phyloP scores from a whole-genome alignment of 2,113 vertebrate species.

The Glaucidium brasilianum region DNA sequence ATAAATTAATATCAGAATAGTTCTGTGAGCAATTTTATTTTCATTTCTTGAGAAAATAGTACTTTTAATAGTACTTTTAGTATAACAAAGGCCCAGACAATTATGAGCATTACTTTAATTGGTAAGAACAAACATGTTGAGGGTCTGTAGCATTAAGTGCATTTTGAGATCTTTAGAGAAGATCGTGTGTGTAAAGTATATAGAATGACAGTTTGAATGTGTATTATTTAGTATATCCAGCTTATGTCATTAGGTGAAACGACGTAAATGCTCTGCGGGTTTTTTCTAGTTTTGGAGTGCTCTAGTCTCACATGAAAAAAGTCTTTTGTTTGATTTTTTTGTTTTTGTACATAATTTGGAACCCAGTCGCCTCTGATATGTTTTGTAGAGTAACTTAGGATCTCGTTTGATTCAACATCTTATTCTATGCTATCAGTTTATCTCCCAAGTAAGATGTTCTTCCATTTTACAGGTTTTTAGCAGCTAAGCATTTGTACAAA shows the following conservation, averaged over 20 bases:
- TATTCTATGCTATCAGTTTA: background rate
- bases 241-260: background rate
- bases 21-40: background rate
- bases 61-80: background rate
- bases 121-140: background rate
- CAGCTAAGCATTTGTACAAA: background rate
- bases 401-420: background rate
- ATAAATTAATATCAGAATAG: background rate
- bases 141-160: background rate
- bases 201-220: background rate
- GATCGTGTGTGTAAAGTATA: background rate
- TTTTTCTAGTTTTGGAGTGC: background rate
- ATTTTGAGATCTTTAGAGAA: background rate
- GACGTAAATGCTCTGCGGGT: background rate
- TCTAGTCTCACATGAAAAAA: background rate
- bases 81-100: background rate
- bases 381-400: background rate
- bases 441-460: background rate
- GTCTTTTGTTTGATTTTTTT: background rate
- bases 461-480: background rate
- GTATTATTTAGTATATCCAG: background rate
- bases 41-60: background rate
- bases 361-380: background rate
- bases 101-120: background rate
- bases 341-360: background rate